These are phyloP conservation scores for Ageneiosus marmoratus DNA, from an alignment of 2,113 vertebrate genomes.

Conservation along the genomic window DNA sequence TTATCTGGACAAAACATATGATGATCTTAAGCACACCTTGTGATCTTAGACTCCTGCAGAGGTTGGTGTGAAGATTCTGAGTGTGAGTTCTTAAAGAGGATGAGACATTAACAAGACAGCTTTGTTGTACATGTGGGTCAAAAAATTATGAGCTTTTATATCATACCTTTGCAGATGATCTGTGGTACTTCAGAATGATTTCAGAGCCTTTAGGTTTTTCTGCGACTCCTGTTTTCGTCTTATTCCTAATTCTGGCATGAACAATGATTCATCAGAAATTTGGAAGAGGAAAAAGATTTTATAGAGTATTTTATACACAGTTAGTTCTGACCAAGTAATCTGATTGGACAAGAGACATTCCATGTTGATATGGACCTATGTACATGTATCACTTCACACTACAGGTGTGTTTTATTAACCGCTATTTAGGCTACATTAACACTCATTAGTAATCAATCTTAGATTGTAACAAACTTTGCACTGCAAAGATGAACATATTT, in stretches of 20 bases:
- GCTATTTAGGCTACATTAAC: too few relatives aligned
- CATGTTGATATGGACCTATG: too few relatives aligned
- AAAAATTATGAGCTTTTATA: not conserved
- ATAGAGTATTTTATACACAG: not conserved
- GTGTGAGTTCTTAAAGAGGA: constrained; percentile 13
- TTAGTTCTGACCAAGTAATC: too few relatives aligned
- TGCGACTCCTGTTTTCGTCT: constrained; percentile 3
- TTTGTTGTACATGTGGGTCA: not conserved
- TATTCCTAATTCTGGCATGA: constrained; percentile 8
- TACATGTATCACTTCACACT: too few relatives aligned
- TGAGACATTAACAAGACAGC: not conserved
- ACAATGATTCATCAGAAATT: not conserved
- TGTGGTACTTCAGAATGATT: constrained; percentile 11
- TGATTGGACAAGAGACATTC: too few relatives aligned
- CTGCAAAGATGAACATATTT: too few relatives aligned
- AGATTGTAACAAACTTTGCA: too few relatives aligned
- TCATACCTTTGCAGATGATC: constrained; percentile 22
- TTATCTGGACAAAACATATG: not conserved
- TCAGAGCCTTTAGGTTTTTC: constrained; percentile 3
- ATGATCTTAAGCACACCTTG: constrained; percentile 37
- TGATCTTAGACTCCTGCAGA: constrained; percentile 48
- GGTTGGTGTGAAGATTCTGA: constrained; percentile 18
- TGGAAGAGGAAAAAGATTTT: not conserved
- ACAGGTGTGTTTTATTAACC: too few relatives aligned
- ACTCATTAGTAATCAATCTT: too few relatives aligned